Base-by-base conservation (phyloP, 2,888 invertebrate species). In the Papilio elwesi region DNA sequence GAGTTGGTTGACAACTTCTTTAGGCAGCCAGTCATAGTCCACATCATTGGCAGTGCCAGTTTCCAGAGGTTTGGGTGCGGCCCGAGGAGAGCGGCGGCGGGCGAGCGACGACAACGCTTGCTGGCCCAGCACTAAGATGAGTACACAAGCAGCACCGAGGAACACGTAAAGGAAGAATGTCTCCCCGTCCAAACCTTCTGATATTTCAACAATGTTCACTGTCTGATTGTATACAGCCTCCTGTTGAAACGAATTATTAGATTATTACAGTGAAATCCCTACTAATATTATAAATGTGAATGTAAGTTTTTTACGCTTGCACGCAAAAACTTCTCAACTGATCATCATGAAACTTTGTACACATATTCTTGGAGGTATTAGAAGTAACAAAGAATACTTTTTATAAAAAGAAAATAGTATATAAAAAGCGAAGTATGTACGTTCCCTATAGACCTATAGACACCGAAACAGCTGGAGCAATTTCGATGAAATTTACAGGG, bases 141-240 rank as follows among this genome's bases (percentile, higher is more conserved):
- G 94, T 66, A 99, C 97, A 68, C 96, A 96, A 73, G 98, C 96
- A 5, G 98, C 99, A 26, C 97, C 97, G 76, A 99, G 95, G 93
- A 99, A 97, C 74, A 99, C 95, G 86, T 99, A 99, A 79, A 99
- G 94, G 96, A 99, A 99, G 95, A 99, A 98, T 36, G 99, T 99
- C 95, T 99, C 99, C 36, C 99, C 98, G 88, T 99, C 99, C 74
- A 99, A 94, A 70, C 99, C 99, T 90, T 99, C 98, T 79, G 99
- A 99, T 55, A 99, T 95, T 91, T 99, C 99, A 6, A 98, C 96
- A 72, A 99, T 97, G 90, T 97, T 97, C 48, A 99, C 95, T 0
- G 99, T 99, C 92, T 99, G 98, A 89, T 99, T 99, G 95, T 98
- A 99, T 5, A 99, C 98, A 59, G 99, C 98, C 89, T 98, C 98